Percentiles rank a stretch among this genome's conserved stretches.
These are phyloP conservation scores for Stercorarius parasiticus DNA, from an alignment of 2,113 vertebrate species.

Conservation along the genomic window DNA sequence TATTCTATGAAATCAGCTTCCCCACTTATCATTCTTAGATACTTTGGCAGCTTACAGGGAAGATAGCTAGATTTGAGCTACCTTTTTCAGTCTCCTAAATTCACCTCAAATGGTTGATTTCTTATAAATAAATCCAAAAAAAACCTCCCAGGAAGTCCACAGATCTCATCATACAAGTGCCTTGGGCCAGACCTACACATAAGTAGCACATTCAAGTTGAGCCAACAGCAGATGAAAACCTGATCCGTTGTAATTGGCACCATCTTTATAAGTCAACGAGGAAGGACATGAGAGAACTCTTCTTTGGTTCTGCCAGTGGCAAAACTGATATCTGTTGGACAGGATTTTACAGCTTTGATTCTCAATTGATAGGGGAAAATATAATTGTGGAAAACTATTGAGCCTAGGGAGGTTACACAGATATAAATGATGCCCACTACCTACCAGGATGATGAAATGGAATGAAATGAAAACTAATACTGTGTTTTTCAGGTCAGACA, in stretches of 20 bases:
- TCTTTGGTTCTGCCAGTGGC: background rate
- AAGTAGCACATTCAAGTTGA: background rate
- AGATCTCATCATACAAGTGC: background rate
- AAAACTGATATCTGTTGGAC: rapidly evolving
- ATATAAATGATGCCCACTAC: background rate
- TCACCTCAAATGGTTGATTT: background rate
- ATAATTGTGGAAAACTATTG: background rate
- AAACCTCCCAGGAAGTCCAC: background rate
- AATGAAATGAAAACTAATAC: background rate
- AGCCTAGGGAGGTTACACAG: background rate
- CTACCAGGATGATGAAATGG: background rate
- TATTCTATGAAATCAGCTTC: background rate
- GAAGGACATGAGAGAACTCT: background rate
- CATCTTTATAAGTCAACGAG: background rate
- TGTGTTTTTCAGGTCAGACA: background rate
- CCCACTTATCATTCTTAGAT: background rate
- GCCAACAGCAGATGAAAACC: background rate
- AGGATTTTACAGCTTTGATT: background rate
- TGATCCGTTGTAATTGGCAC: background rate
- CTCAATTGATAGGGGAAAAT: background rate
- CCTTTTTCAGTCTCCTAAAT: background rate
- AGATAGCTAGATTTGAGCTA: background rate
- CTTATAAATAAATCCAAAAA: background rate
- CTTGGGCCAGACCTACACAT: background rate
- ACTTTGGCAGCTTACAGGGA: background rate